phyloP scores from a whole-genome alignment of 2,113 vertebrate species.

The Paracanthobrama guichenoti region DNA sequence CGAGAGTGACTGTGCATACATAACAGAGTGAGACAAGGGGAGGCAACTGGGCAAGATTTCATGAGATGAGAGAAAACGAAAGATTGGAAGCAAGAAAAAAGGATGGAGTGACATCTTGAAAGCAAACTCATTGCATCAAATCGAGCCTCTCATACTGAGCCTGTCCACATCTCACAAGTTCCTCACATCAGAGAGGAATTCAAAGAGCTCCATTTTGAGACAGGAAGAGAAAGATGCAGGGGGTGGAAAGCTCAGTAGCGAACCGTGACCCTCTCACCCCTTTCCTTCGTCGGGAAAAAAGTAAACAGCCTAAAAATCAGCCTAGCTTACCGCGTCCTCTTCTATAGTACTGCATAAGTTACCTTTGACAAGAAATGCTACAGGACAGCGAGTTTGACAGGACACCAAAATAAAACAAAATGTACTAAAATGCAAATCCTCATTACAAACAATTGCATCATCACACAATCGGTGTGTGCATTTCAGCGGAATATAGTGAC shows the following conservation, averaged over 20 bases:
- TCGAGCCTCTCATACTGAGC: conserved; percentile 34
- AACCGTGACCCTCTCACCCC: too few species aligned
- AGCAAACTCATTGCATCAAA: conserved; percentile 48
- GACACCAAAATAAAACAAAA: too few species aligned
- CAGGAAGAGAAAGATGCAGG: background rate
- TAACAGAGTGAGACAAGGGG: conserved; percentile 38
- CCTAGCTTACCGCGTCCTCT: too few species aligned
- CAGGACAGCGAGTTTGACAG: too few species aligned
- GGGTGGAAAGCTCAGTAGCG: background rate
- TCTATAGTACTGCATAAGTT: too few species aligned
- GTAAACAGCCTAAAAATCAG: too few species aligned
- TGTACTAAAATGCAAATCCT: too few species aligned
- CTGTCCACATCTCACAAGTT: conserved; percentile 45
- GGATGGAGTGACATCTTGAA: conserved; percentile 33
- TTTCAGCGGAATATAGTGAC: too few species aligned
- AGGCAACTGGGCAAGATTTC: conserved; percentile 41
- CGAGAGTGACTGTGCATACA: conserved; percentile 53
- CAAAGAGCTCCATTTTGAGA: conserved; percentile 41
- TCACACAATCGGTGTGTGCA: too few species aligned
- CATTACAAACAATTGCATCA: too few species aligned
- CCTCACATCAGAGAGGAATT: conserved; percentile 48
- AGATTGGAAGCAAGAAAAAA: background rate
- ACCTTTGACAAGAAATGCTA: too few species aligned
- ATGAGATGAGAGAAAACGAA: conserved; percentile 37
- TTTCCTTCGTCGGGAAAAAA: too few species aligned